These are phyloP conservation scores for Smutsia gigantea DNA, from an alignment of 2,797 vertebrate species.

Conservation along the genomic window DNA sequence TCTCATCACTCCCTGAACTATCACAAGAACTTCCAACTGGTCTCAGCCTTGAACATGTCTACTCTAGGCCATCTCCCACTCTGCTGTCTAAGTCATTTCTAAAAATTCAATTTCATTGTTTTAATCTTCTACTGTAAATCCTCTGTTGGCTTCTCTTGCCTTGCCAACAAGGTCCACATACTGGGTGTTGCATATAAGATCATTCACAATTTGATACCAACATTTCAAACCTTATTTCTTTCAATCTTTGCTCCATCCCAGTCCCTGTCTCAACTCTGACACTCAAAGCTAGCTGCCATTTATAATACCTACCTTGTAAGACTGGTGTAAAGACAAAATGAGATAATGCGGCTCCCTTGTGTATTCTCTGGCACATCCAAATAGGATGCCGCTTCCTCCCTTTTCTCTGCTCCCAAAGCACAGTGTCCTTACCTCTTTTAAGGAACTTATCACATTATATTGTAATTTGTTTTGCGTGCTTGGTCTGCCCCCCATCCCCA, in stretches of 20 bases:
- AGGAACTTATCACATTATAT: slow-evolving; percentile 76
- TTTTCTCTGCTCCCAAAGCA: slow-evolving; percentile 48
- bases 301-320: slow-evolving; percentile 62
- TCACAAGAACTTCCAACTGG: not conserved
- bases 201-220: not conserved
- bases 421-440: slow-evolving; percentile 69
- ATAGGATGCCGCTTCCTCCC: not conserved
- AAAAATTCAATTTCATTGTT: not conserved
- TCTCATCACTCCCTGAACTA: not conserved
- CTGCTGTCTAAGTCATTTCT: not conserved
- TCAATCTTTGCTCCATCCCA: not conserved
- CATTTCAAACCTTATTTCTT: not conserved
- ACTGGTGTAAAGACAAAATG: not conserved
- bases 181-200: not conserved
- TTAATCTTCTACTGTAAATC: not conserved
- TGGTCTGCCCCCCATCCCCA: slow-evolving; percentile 11
- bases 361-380: not conserved
- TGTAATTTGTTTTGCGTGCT: slow-evolving; percentile 66
- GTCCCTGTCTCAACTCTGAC: not conserved
- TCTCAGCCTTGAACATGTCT: not conserved
- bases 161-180: not conserved
- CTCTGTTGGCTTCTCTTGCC: not conserved
- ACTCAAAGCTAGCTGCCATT: not conserved
- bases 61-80: not conserved
- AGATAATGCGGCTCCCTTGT: not conserved